phyloP scores from a whole-genome alignment of 2,888 invertebrate species.

The Norana najaformis region DNA sequence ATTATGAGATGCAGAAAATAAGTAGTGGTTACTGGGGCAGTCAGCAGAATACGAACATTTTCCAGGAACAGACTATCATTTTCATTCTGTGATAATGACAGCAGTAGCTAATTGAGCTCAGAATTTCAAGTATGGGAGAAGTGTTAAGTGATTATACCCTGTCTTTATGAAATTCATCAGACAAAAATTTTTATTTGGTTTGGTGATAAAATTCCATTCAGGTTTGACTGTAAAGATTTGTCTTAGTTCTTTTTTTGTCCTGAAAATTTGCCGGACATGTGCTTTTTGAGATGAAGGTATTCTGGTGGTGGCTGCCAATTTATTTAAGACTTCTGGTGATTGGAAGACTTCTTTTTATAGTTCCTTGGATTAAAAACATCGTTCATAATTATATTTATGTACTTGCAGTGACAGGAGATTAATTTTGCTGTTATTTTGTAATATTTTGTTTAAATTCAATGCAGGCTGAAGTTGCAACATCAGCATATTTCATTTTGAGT shows the following conservation, averaged over 20 bases:
- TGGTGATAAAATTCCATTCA: neutral
- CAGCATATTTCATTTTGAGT: neutral
- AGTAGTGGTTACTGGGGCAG: neutral
- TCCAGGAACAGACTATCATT: neutral
- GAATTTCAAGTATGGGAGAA: constrained; percentile 4
- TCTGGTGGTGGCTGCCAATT: neutral
- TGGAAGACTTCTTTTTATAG: neutral
- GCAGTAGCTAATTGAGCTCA: neutral
- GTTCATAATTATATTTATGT: neutral
- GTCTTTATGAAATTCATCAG: neutral
- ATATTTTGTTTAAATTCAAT: neutral
- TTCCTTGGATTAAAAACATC: neutral
- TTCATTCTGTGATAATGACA: neutral
- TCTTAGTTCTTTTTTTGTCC: neutral
- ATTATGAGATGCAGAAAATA: neutral
- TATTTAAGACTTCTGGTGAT: constrained; percentile 13
- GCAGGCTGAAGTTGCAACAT: neutral
- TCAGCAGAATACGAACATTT: neutral
- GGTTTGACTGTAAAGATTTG: neutral
- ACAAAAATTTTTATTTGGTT: neutral
- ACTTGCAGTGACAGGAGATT: neutral
- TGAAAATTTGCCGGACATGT: neutral
- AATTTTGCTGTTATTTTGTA: neutral
- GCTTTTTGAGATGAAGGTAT: neutral
- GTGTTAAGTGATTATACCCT: neutral